Evolutionary conservation across 2,797 vertebrate genomes (phyloP).

Genomic region (Lutjanus argentimaculatus): DNA sequence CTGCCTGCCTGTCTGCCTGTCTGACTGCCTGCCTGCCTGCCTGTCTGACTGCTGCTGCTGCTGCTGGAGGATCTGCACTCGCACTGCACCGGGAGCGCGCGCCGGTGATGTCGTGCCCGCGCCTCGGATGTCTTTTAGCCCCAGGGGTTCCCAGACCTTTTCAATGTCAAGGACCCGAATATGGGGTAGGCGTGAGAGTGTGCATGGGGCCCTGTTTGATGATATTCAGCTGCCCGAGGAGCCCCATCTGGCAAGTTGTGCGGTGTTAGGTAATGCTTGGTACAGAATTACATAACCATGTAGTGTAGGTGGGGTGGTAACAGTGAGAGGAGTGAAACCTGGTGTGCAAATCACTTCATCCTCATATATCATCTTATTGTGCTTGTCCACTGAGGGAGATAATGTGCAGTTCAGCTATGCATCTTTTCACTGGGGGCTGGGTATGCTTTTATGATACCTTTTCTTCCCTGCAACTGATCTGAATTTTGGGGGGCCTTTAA

Average conservation of each 20-base stretch:
- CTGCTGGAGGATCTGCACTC: conserved; percentile 55
- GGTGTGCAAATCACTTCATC: conserved; percentile 61
- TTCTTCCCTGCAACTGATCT: not conserved
- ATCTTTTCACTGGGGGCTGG: not conserved
- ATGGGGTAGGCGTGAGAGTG: conserved; percentile 13
- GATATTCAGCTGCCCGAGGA: conserved; percentile 36
- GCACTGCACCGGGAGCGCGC: conserved; percentile 66
- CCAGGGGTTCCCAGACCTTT: conserved; percentile 51
- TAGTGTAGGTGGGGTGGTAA: conserved; percentile 74
- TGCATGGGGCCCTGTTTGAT: conserved; percentile 23
- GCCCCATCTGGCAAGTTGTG: conserved; percentile 59
- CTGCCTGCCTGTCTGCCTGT: not conserved
- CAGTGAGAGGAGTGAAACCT: conserved; percentile 75
- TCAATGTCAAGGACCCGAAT: conserved; percentile 51
- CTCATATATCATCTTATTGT: conserved; percentile 48
- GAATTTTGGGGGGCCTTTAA: not conserved
- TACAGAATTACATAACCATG: conserved; percentile 76
- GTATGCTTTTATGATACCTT: not conserved
- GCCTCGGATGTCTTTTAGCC: conserved; percentile 59
- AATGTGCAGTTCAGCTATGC: not conserved
- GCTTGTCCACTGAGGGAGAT: conserved; percentile 17
- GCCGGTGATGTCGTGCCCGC: conserved; percentile 62
- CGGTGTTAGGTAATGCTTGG: conserved; percentile 76
- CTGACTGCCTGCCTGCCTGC: conserved; percentile 17
- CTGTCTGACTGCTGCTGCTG: not conserved